Evolutionary conservation across 2,113 vertebrate species (phyloP), one percentile per base, ranked within the genome.

Genomic region (Thomomys bottae): DNA sequence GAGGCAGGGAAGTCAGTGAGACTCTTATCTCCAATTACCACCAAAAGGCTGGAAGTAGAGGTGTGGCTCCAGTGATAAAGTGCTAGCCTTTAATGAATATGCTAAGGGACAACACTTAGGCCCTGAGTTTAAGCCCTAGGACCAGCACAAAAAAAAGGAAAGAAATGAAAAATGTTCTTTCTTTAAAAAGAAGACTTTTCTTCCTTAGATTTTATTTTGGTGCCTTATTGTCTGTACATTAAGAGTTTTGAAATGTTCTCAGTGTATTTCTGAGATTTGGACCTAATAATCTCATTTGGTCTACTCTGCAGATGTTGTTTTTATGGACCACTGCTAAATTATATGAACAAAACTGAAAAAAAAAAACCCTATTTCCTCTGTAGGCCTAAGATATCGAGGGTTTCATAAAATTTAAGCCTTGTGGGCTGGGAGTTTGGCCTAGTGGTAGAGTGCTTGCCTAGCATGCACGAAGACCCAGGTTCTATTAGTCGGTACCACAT

Each of bases 251-350:
- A 81, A 82, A 84, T 89, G 77, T 89, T 92, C 40, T 84, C 89
- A 86, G 63, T 77, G 14, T 91, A 45, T 93, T 92, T 96, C 77
- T 90, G 45, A 86, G 90, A 71, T 94, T 95, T 96, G 45, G 75
- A 91, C 93, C 92, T 95, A 90, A 88, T 96, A 94, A 95, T 89
- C 59, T 96, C n/a, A 77, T 59, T 96, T 97, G 85, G 88, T 92
- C 91, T 36, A 94, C 36, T 68, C 71, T 87, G 64, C 75, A 90
- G 95, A 89, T 97, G 89, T 87, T 95, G 61, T 91, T 90, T 87
- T 92, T 59, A 61, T 70, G 32, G 4, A 67, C 89, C 28, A 6
- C 70, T 84, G n/a, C 78, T 96, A 93, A 82, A 70, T 75, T 83
- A 38, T 88, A 54, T 93, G 95, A 96, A 45, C 84, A 42, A 85